Evolutionary conservation across 2,797 vertebrate genomes (phyloP), one percentile per base, ranked within the genome.

Genomic region (Phoxinus dragarum): DNA sequence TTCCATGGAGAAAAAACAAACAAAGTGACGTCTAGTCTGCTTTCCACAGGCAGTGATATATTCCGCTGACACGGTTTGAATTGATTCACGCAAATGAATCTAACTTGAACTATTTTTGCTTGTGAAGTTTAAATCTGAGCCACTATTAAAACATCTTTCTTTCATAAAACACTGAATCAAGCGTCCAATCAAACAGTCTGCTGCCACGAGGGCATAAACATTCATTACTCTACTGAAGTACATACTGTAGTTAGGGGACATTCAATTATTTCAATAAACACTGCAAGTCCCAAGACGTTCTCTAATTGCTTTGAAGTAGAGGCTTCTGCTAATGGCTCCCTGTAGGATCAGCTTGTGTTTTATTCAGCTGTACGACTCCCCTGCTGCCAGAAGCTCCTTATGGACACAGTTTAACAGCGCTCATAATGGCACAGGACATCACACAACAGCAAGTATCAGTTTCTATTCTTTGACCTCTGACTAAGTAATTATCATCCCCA

Each of bases 241-340:
- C 52, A 34, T n/a, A 71, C 36, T 69, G 40, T 52, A 79, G 76
- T 88, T 79, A 82, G 44, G 67, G 49, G 59, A 80, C 83, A 76
- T 83, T 78, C 59, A 78, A 81, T 88, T 76, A 87, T 82, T 86
- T 81, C 44, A 81, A 71, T 87, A 85, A 86, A 81, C 87, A 86
- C 79, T 23, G 69, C 67, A 31, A 38, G 73, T 87, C 81, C 71
- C 69, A 34, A 78, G 44, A 52, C 67, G 36, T 54, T 23, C 44
- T 77, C 47, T 85, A 74, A 80, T 71, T 75, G 79, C 66, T 79
- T 75, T 72, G 68, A 74, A 69, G 84, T 61, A 31, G 73, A 81
- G 68, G 73, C 73, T 75, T 72, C 59, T 69, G 61, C 71, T 77
- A 87, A 88, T 82, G 72, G 83, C 49, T 88, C 86, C 84, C 83